Evolutionary conservation across 2,113 vertebrate species (phyloP).

Genomic region (Alouatta palliata): DNA sequence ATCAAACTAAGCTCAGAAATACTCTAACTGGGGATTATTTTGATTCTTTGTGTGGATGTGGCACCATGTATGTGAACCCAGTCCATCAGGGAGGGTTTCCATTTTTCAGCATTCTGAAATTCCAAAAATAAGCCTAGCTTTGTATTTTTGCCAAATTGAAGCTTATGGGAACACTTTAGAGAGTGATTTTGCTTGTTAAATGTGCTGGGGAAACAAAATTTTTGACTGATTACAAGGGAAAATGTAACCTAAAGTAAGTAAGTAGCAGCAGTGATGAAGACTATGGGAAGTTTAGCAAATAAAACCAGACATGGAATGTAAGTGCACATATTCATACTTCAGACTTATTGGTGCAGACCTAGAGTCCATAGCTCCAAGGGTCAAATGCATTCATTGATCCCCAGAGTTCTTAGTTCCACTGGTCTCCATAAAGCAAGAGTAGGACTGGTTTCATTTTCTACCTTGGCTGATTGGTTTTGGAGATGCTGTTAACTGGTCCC

Average conservation of each 20-base stretch:
- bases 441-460: neutral
- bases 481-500: neutral
- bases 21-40: neutral
- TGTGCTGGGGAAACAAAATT: neutral
- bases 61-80: neutral
- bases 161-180: conserved; percentile 1
- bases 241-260: neutral
- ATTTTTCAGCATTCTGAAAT: neutral
- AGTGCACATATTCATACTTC: neutral
- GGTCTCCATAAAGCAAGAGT: neutral
- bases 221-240: neutral
- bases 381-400: neutral
- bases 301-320: neutral
- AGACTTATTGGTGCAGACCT: neutral
- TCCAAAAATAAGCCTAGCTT: conserved; percentile 6
- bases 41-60: neutral
- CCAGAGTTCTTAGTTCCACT: neutral
- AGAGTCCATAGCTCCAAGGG: neutral
- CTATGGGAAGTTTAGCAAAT: neutral
- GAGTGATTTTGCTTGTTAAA: conserved; percentile 8
- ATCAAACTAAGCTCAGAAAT: conserved; percentile 12
- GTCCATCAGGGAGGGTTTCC: neutral
- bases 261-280: neutral
- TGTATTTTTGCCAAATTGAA: conserved; percentile 47
- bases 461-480: neutral